These are phyloP conservation scores for Australoheros scitulus DNA, from an alignment of 2,113 vertebrate genomes.

Conservation along the genomic window DNA sequence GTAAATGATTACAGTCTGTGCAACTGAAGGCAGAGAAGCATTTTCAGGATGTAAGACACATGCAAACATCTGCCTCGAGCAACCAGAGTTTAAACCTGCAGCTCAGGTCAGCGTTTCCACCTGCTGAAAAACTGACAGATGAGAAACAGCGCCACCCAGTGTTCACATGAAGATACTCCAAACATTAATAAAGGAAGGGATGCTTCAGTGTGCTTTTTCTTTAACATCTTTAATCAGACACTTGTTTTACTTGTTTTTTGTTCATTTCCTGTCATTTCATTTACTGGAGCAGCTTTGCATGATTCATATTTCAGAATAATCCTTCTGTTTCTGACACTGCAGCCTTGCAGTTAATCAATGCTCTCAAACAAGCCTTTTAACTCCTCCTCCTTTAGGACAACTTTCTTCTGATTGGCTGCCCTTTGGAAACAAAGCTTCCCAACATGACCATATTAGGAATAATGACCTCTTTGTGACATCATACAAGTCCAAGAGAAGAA, in stretches of 20 bases:
- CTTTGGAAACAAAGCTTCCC: background rate
- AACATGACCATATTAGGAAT: background rate
- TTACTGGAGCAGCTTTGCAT: too few species aligned
- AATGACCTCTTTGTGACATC: background rate
- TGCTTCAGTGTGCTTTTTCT: background rate
- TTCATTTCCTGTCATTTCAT: background rate
- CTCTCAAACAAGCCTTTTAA: background rate
- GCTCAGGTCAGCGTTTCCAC: background rate
- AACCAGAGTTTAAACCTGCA: background rate
- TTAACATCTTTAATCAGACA: background rate
- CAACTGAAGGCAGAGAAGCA: background rate
- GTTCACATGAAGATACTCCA: background rate
- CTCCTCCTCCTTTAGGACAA: background rate
- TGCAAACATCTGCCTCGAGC: background rate
- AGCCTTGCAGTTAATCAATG: background rate
- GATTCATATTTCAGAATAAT: too few species aligned
- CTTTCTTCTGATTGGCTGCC: background rate
- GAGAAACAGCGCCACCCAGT: background rate
- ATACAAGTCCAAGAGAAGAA: background rate
- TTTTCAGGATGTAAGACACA: background rate
- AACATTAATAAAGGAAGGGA: background rate
- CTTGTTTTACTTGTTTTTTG: background rate
- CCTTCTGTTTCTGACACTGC: too few species aligned
- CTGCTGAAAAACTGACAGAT: background rate
- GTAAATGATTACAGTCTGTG: background rate